These are phyloP conservation scores for Parapristionchus giblindavisi DNA, from an alignment of 2,888 invertebrate genomes.

Conservation along the genomic window DNA sequence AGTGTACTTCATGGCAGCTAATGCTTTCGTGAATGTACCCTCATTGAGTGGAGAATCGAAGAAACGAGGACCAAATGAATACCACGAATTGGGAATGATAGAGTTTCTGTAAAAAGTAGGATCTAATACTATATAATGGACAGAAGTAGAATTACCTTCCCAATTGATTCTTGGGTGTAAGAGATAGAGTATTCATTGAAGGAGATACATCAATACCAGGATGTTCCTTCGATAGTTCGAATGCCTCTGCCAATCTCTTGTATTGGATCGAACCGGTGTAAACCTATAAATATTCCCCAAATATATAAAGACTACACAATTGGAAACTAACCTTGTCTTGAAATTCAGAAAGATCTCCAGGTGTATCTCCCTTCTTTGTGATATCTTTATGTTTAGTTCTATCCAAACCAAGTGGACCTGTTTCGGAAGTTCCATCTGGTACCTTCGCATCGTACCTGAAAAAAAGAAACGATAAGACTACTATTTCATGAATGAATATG, in stretches of 20 bases:
- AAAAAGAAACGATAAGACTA: conserved; percentile 16
- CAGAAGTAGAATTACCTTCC: conserved; percentile 41
- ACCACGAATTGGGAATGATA: conserved; percentile 50
- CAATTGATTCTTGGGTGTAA: conserved; percentile 50
- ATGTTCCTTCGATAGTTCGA: conserved; percentile 63
- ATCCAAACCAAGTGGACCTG: conserved; percentile 64
- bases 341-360: conserved; percentile 60
- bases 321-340: conserved; percentile 55
- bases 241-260: conserved; percentile 64
- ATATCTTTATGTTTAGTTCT: conserved; percentile 54
- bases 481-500: conserved; percentile 40
- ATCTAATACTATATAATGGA: too few relatives aligned
- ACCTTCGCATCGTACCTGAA: conserved; percentile 56
- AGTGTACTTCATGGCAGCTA: conserved; percentile 64
- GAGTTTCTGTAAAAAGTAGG: conserved; percentile 43
- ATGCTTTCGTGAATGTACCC: conserved; percentile 65
- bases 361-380: conserved; percentile 59
- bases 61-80: conserved; percentile 65
- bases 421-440: conserved; percentile 64
- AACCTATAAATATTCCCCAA: conserved; percentile 44
- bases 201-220: conserved; percentile 65
- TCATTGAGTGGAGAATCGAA: conserved; percentile 67
- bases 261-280: conserved; percentile 60
- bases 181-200: conserved; percentile 51
- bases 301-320: neutral